Evolutionary conservation across 2,888 invertebrate species (phyloP).

Genomic region (Encarsia formosa): DNA sequence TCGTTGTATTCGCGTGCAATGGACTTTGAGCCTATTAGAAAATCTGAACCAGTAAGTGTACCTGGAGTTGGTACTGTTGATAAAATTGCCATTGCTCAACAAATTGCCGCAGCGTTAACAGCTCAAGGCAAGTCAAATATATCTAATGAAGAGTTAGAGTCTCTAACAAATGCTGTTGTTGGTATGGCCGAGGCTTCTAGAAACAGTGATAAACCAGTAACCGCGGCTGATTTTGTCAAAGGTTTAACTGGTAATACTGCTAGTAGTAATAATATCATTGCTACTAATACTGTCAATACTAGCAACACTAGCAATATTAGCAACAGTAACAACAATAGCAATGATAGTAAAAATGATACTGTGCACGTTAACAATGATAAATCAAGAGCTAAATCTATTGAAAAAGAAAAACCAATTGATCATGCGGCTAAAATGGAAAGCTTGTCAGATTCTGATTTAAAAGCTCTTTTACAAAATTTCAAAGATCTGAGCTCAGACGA

Average conservation of each 20-base stretch:
- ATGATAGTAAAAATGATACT: not conserved
- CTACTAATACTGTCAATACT: conserved; percentile 9
- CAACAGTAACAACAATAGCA: conserved; percentile 3
- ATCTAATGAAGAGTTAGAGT: conserved; percentile 72
- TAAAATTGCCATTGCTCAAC: conserved; percentile 73
- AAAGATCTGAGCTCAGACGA: conserved; percentile 77
- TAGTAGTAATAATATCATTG: conserved; percentile 9
- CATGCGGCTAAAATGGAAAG: conserved; percentile 63
- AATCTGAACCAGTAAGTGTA: conserved; percentile 58
- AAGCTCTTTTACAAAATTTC: conserved; percentile 74
- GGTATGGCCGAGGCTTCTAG: conserved; percentile 64
- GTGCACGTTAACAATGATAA: not conserved
- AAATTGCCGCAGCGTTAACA: conserved; percentile 74
- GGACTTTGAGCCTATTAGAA: conserved; percentile 34
- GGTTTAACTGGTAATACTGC: conserved; percentile 34
- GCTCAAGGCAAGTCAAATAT: conserved; percentile 79
- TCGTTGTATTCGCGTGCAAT: conserved; percentile 35
- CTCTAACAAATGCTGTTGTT: conserved; percentile 74
- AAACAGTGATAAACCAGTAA: conserved; percentile 53
- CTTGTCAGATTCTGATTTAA: conserved; percentile 74
- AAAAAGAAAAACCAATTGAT: conserved; percentile 34
- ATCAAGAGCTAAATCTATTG: not conserved
- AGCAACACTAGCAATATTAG: conserved; percentile 25
- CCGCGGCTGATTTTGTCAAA: conserved; percentile 54
- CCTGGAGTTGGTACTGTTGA: conserved; percentile 72